Evolutionary conservation across 2,888 invertebrate genomes (phyloP).

Genomic region (Sthenelais limicola): DNA sequence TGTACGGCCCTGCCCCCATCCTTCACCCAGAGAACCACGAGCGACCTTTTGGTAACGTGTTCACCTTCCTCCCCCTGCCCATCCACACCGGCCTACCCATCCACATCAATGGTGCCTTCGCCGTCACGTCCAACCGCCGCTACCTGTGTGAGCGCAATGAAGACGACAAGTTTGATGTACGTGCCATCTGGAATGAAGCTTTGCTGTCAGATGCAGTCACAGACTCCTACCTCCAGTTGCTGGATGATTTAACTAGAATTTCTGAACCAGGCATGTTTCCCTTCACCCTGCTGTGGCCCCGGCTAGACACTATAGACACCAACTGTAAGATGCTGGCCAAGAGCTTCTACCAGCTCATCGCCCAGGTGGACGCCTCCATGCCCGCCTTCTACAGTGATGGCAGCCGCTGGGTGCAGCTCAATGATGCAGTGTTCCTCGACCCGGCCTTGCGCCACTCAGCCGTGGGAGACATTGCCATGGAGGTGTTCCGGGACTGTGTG

Average conservation of each 20-base stretch:
- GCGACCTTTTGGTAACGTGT: conserved; percentile 51
- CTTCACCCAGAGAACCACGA: conserved; percentile 20
- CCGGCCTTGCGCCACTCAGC: conserved; percentile 31
- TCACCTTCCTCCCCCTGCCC: conserved; percentile 67
- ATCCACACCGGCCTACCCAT: conserved; percentile 58
- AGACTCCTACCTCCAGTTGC: conserved; percentile 52
- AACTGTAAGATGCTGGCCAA: conserved; percentile 42
- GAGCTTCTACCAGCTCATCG: conserved; percentile 47
- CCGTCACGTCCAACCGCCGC: conserved; percentile 61
- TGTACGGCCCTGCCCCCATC: conserved; percentile 39
- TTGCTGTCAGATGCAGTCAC: conserved; percentile 54
- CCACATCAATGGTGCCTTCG: conserved; percentile 66
- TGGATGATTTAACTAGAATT: conserved; percentile 50
- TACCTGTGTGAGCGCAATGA: conserved; percentile 56
- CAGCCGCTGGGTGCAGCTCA: conserved; percentile 47
- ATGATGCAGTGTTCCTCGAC: conserved; percentile 52
- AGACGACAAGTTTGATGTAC: conserved; percentile 59
- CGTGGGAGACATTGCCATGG: conserved; percentile 38
- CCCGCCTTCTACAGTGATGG: conserved; percentile 48
- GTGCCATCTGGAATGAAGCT: conserved; percentile 58
- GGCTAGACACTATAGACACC: conserved; percentile 39
- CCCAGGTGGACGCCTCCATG: conserved; percentile 6
- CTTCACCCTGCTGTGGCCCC: conserved; percentile 51
- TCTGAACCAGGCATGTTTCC: conserved; percentile 36
- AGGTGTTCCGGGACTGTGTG: conserved; percentile 43